Evolutionary conservation across 2,113 vertebrate genomes (phyloP).

Genomic region (Solea solea): DNA sequence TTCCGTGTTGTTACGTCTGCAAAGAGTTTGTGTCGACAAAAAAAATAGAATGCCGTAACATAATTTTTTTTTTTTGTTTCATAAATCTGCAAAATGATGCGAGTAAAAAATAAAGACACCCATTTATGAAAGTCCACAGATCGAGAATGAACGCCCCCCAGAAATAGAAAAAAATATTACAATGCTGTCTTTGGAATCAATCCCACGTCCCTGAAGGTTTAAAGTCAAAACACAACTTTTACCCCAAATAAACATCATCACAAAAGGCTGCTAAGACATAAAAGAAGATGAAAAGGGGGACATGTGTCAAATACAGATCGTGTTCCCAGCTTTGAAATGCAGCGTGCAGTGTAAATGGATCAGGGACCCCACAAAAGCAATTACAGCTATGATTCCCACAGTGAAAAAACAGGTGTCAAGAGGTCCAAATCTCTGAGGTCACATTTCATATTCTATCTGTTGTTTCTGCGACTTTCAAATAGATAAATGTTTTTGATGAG

Average conservation of each 20-base stretch:
- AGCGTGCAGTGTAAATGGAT: slow-evolving; percentile 62
- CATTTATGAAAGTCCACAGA: slow-evolving; percentile 6
- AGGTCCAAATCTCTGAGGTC: slow-evolving; percentile 59
- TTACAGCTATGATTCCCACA: slow-evolving; percentile 59
- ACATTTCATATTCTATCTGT: slow-evolving; percentile 56
- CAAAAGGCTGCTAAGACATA: slow-evolving; percentile 45
- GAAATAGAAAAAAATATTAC: background rate
- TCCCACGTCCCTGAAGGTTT: slow-evolving; percentile 15
- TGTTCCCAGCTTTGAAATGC: slow-evolving; percentile 59
- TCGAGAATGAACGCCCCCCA: slow-evolving; percentile 18
- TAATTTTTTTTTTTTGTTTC: slow-evolving; percentile 8
- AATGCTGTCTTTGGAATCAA: slow-evolving; percentile 43
- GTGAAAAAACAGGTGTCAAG: slow-evolving; percentile 69
- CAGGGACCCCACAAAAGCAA: slow-evolving; percentile 72
- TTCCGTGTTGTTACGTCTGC: slow-evolving; percentile 45
- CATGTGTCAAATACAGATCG: slow-evolving; percentile 73
- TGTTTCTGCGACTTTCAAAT: slow-evolving; percentile 43
- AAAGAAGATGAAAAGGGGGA: slow-evolving; percentile 67
- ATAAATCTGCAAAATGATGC: slow-evolving; percentile 15
- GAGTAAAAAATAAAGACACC: slow-evolving; percentile 10
- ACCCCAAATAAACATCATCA: slow-evolving; percentile 64
- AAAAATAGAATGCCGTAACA: slow-evolving; percentile 2
- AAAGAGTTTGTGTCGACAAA: slow-evolving; percentile 29
- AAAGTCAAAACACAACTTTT: slow-evolving; percentile 41
- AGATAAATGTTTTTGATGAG: slow-evolving; percentile 24